Percentiles rank a stretch among this genome's conserved stretches.
Conservation (phyloP, 1,140 invertebrate genomes). For the Lordiphosa mommai region DNA sequence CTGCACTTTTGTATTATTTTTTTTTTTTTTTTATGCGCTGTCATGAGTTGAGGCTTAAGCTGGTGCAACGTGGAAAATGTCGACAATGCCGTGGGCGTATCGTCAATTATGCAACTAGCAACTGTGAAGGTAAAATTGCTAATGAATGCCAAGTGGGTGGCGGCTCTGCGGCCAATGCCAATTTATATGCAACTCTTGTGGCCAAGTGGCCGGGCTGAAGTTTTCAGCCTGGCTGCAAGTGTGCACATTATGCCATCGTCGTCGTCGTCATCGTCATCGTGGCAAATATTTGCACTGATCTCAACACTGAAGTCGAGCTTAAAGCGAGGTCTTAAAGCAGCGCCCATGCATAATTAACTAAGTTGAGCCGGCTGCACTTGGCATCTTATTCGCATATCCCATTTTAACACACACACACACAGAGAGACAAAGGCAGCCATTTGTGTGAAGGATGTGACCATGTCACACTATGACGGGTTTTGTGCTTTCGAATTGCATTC, state of each 20-base stretch:
- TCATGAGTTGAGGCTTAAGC: constrained; percentile 47
- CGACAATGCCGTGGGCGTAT: constrained; percentile 8
- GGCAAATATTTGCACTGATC: constrained; percentile 48
- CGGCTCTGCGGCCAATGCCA: constrained; percentile 44
- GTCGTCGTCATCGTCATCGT: background rate
- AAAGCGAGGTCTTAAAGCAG: constrained; percentile 51
- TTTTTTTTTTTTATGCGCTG: constrained; percentile 14
- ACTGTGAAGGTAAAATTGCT: constrained; percentile 61
- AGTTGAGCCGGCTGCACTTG: constrained; percentile 44
- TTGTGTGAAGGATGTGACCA: constrained; percentile 71
- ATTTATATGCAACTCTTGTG: constrained; percentile 61
- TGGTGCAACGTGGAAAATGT: constrained; percentile 15
- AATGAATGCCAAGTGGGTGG: constrained; percentile 58
- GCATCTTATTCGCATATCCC: constrained; percentile 28
- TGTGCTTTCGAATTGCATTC: constrained; percentile 52
- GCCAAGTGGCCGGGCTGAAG: constrained; percentile 40
- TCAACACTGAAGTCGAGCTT: constrained; percentile 31
- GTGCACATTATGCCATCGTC: constrained; percentile 41
- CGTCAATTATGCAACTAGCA: constrained; percentile 65
- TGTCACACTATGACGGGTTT: constrained; percentile 73
- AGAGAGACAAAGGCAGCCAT: constrained; percentile 18
- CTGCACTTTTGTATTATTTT: constrained; percentile 16
- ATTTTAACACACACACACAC: constrained; percentile 26
- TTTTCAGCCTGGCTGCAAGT: constrained; percentile 56
- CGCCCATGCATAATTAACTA: constrained; percentile 68